Conservation (phyloP, 1,140 invertebrate genomes). For the Ericerus pela region DNA sequence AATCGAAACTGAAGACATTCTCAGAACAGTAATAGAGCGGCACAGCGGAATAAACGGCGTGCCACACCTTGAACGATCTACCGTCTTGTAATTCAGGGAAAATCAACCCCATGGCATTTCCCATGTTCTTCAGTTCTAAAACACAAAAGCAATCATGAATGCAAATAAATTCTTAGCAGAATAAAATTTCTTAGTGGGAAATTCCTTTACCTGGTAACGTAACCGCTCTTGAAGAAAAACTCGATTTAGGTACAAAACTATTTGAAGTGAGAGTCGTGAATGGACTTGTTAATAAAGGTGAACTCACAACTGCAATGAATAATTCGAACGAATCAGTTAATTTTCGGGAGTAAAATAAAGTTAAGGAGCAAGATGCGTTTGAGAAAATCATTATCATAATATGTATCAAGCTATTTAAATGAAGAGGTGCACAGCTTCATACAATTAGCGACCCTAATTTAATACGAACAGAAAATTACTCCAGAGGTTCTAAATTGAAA, state of each 20-base stretch:
- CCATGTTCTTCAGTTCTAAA: conserved; percentile 23
- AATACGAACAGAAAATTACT: no score
- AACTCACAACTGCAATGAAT: conserved; percentile 31
- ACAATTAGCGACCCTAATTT: no score
- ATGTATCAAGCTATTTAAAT: background rate
- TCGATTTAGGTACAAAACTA: conserved; percentile 40
- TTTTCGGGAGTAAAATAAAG: background rate
- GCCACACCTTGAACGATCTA: conserved; percentile 28
- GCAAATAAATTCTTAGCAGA: background rate
- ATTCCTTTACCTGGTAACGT: conserved; percentile 46
- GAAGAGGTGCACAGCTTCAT: no score
- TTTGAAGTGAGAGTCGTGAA: conserved; percentile 44
- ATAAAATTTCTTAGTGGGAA: conserved; percentile 2
- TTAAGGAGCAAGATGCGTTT: background rate
- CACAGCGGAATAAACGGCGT: background rate
- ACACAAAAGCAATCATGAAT: conserved; percentile 5
- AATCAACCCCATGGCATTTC: conserved; percentile 55
- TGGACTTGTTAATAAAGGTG: conserved; percentile 45
- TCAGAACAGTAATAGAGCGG: background rate
- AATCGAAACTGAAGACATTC: no score
- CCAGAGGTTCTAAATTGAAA: no score
- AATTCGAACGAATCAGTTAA: background rate
- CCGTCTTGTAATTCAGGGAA: conserved; percentile 48
- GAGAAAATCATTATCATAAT: background rate
- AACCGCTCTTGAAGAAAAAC: conserved; percentile 53